Evolutionary conservation across 53 echinoderm and acorn worm genomes (phyloP), one percentile per base, ranked within the genome.

Genomic region (Stichopus horrens): DNA sequence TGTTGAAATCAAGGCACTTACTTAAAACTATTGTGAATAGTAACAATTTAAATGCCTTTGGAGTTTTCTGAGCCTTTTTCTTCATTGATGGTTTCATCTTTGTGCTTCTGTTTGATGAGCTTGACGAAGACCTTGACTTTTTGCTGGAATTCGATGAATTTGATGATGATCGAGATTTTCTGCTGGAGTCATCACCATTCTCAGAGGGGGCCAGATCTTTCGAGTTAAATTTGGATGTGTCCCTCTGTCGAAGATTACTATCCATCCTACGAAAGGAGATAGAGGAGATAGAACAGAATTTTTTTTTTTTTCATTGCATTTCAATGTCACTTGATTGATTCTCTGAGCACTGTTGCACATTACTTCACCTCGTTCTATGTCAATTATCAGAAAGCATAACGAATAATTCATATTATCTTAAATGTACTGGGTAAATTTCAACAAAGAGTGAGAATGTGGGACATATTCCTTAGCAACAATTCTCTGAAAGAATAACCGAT

Each of bases 71-170:
- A 79, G 55, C 19, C 56, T 57, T 23, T 20, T 58, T 81, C 20
- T 81, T 81, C n/a, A 58, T 56, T 18, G 81, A 14, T 58, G 81
- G 58, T 21, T 58, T 57, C 81, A 81, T 81, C 58, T 57, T 81
- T 56, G 57, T 56, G 23, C 81, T 81, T 10, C 81, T 19, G 58
- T 54, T 81, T 81, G 81, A 81, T 14, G 81, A 81, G 21, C 56
- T 56, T 21, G 56, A 14, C 57, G 81, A 81, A 2, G 55, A 56
- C 21, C 57, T 81, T 55, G 56, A 56, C 10, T 55, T 56, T 18
- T 19, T 81, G 6, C 56, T 56, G 16, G 81, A 81, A 57, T 81
- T 81, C 21, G 81, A 81, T 18, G 81, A 81, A 20, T 55, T 56
- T 7, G 56, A 14, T 7, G 81, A 81, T 10, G 18, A 7, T 20